A percentile compares a stretch with the other conserved stretches of the same genome.
Conservation (phyloP, 2,888 invertebrate genomes). For the Drosophila meridiana region DNA sequence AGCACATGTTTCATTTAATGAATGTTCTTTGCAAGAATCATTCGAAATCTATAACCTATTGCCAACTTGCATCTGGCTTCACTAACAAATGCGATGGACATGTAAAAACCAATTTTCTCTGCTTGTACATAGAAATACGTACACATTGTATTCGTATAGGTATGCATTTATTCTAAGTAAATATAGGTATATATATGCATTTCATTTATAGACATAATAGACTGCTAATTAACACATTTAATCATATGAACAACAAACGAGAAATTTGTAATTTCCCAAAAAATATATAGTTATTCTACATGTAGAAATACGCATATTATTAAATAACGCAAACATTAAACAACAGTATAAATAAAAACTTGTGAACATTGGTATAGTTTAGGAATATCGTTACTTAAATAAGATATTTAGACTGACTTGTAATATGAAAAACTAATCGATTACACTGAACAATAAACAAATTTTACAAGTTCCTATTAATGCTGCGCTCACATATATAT, state of each 20-base stretch:
- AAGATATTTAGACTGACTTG: slow-evolving; percentile 28
- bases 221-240: slow-evolving; percentile 61
- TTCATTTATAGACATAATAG: slow-evolving; percentile 33
- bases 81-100: slow-evolving; percentile 57
- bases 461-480: slow-evolving; percentile 42
- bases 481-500: slow-evolving; percentile 29
- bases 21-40: slow-evolving; percentile 55
- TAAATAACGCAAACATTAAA: slow-evolving; percentile 37
- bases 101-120: slow-evolving; percentile 41
- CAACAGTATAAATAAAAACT: slow-evolving; percentile 42
- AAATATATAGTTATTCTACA: slow-evolving; percentile 45
- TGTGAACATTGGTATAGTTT: slow-evolving; percentile 43
- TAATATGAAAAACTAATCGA: slow-evolving; percentile 29
- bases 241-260: slow-evolving; percentile 64
- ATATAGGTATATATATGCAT: slow-evolving; percentile 32
- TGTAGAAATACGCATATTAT: slow-evolving; percentile 31
- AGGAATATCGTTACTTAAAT: slow-evolving; percentile 27
- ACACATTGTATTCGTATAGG: slow-evolving; percentile 18
- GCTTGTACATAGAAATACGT: slow-evolving; percentile 20
- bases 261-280: slow-evolving; percentile 57
- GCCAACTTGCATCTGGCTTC: slow-evolving; percentile 43
- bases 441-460: slow-evolving; percentile 41
- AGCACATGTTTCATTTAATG: slow-evolving; percentile 54
- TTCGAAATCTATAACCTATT: slow-evolving; percentile 39
- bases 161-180: slow-evolving; percentile 40